Evolutionary conservation across 1,140 invertebrate species (phyloP).

Genomic region (Aphaenogaster rudis): DNA sequence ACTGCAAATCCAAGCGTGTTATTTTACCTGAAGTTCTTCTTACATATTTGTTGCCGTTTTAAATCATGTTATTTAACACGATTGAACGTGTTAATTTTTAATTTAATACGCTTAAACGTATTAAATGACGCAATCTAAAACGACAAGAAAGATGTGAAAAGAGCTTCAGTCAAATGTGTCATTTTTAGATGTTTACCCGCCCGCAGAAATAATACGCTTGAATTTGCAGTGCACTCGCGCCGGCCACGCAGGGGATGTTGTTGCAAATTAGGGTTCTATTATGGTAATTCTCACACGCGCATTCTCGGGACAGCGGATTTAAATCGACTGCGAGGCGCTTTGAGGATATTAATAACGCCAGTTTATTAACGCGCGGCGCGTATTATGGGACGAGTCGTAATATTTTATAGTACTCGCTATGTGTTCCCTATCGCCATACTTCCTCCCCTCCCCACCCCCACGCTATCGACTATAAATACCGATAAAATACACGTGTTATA

Average conservation of each 20-base stretch:
- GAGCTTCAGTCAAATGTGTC: no score
- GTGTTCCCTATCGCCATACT: conserved; percentile 11
- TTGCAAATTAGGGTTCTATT: conserved; percentile 60
- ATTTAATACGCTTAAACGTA: no score
- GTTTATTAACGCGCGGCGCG: conserved; percentile 55
- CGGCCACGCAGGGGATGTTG: conserved; percentile 37
- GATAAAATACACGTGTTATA: conserved; percentile 38
- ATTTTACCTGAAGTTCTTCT: no score
- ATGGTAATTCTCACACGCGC: conserved; percentile 47
- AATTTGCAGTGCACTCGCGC: background rate
- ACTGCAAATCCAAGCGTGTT: no score
- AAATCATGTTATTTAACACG: no score
- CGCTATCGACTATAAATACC: conserved; percentile 45
- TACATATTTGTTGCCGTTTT: no score
- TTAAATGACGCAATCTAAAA: no score
- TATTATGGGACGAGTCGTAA: conserved; percentile 55
- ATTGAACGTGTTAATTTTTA: no score
- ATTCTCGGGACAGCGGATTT: conserved; percentile 18
- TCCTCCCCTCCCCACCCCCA: background rate
- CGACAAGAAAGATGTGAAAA: no score
- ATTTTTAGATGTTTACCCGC: no score
- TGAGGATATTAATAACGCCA: conserved; percentile 54
- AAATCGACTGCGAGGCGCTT: conserved; percentile 44
- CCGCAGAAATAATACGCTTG: no score
- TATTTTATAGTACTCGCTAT: conserved; percentile 50